Conservation (phyloP, 2,888 invertebrate genomes). For the Apamea monoglypha region DNA sequence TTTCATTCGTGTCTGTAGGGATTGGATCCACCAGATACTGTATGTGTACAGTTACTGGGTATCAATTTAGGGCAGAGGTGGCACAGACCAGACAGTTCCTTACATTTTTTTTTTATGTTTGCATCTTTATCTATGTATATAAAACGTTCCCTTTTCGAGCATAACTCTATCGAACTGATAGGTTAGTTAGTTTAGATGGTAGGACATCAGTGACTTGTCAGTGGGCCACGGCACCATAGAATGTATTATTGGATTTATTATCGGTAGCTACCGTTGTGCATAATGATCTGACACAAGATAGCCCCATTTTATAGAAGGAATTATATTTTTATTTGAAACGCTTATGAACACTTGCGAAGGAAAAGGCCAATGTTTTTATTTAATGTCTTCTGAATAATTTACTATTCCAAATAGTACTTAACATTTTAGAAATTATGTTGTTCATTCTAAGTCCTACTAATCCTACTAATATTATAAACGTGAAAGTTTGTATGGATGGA, state of each 20-base stretch:
- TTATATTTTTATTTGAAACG: not conserved
- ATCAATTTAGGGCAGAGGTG: not conserved
- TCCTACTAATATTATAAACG: no score
- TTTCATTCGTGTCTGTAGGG: conserved; percentile 23
- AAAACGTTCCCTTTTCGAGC: not conserved
- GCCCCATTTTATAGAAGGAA: not conserved
- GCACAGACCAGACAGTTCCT: no score
- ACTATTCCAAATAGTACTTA: not conserved
- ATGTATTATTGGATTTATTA: not conserved
- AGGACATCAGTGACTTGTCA: not conserved
- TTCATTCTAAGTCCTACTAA: not conserved
- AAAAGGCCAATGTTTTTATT: not conserved
- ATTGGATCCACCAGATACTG: conserved; percentile 12
- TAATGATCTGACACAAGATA: not conserved
- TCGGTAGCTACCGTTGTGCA: not conserved
- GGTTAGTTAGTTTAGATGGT: not conserved
- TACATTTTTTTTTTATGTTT: no score
- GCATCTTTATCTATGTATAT: not conserved
- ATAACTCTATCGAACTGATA: not conserved
- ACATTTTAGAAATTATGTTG: not conserved
- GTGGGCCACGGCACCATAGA: not conserved
- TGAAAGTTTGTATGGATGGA: no score
- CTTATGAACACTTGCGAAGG: not conserved
- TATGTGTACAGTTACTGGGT: not conserved
- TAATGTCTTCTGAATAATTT: not conserved